Evolutionary conservation across 2,797 vertebrate species (phyloP).

Genomic region (Rhabdomys pumilio): DNA sequence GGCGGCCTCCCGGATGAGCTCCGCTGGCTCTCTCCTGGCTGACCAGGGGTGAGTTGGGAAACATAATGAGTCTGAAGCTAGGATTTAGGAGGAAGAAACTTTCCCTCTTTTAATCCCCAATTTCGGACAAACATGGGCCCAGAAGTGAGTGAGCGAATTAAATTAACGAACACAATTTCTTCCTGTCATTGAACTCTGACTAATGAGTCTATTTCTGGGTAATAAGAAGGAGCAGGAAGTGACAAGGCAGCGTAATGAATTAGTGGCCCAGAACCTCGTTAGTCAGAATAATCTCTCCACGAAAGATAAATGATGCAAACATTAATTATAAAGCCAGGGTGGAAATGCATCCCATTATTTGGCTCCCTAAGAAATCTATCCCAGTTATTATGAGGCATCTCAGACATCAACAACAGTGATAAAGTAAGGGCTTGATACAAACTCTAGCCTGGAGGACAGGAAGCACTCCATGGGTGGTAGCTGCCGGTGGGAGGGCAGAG

Average conservation of each 20-base stretch:
- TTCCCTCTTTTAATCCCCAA: constrained; percentile 80
- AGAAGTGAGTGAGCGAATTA: constrained; percentile 89
- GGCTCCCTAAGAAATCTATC: constrained; percentile 86
- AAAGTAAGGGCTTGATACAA: constrained; percentile 55
- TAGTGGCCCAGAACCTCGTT: constrained; percentile 93
- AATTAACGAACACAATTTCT: constrained; percentile 92
- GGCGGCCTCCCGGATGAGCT: fast-evolving
- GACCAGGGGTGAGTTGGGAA: not conserved
- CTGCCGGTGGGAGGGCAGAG: fast-evolving
- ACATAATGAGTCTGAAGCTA: not conserved
- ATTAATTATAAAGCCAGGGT: constrained; percentile 91
- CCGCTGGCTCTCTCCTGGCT: not conserved
- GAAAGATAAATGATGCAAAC: constrained; percentile 92
- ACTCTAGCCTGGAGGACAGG: not conserved
- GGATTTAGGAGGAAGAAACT: not conserved
- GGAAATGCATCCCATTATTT: constrained; percentile 89
- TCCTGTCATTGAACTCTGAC: constrained; percentile 92
- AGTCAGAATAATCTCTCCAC: constrained; percentile 93
- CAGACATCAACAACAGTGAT: constrained; percentile 58
- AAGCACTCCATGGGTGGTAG: not conserved
- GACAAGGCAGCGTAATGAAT: constrained; percentile 92
- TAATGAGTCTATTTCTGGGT: constrained; percentile 93
- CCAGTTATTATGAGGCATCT: constrained; percentile 84
- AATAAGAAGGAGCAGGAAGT: constrained; percentile 93
- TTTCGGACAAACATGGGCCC: constrained; percentile 86